A percentile compares a stretch with the other conserved stretches of the same genome.
Evolutionary conservation across 2,113 vertebrate species (phyloP).

Genomic region (Rhinolophus sinicus): DNA sequence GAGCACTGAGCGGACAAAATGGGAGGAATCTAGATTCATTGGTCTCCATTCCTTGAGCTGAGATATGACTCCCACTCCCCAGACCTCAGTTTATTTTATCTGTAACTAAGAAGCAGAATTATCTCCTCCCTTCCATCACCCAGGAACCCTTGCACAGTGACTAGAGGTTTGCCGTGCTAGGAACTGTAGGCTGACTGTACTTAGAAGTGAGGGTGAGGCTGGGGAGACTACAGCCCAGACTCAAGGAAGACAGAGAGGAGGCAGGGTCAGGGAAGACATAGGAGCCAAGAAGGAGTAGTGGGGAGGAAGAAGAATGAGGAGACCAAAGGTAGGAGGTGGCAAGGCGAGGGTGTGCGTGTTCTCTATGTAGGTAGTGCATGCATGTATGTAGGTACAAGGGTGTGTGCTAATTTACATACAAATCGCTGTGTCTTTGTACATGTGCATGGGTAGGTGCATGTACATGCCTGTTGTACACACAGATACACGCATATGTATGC

Average conservation of each 20-base stretch:
- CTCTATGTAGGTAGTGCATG: neutral
- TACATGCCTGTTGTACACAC: neutral
- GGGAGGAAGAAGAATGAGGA: neutral
- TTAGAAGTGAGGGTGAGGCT: neutral
- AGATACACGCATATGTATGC: neutral
- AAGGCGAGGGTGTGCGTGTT: neutral
- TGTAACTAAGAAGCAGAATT: conserved; percentile 31
- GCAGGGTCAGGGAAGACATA: too few relatives aligned
- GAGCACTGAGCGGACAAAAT: neutral
- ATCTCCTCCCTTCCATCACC: neutral
- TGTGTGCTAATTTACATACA: neutral
- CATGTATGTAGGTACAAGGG: neutral
- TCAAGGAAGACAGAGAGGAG: neutral
- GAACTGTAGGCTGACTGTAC: neutral
- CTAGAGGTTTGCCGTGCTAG: neutral
- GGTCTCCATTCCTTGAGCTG: neutral
- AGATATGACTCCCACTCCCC: neutral
- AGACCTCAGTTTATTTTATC: neutral
- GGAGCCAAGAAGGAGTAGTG: neutral
- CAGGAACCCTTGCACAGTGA: neutral
- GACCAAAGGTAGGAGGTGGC: neutral
- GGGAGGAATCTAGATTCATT: neutral
- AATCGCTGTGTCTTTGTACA: neutral
- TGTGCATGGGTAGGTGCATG: neutral
- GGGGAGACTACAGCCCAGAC: neutral